Conservation (phyloP, 2,888 invertebrate species). For the Mythimna loreyi region DNA sequence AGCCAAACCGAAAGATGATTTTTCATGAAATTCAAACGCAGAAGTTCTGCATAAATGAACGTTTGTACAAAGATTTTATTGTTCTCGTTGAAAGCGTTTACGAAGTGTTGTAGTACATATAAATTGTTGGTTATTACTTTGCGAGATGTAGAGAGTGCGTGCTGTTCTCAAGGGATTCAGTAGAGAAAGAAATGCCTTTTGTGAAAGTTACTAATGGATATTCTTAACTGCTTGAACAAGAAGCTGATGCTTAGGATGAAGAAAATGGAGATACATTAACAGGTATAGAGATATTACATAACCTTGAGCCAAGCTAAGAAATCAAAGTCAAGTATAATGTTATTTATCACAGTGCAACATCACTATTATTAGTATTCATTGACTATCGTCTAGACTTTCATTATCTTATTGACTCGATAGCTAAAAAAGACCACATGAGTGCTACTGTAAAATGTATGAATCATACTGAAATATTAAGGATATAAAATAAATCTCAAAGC, state of each 20-base stretch:
- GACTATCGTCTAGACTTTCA: neutral
- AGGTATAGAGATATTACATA: neutral
- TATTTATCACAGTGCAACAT: neutral
- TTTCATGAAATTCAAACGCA: slow-evolving; percentile 25
- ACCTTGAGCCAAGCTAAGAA: neutral
- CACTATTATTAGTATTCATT: neutral
- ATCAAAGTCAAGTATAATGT: neutral
- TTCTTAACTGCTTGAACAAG: neutral
- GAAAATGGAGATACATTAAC: neutral
- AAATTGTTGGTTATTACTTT: slow-evolving; percentile 43
- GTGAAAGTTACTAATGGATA: neutral
- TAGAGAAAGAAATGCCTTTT: slow-evolving; percentile 7
- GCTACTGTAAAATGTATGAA: neutral
- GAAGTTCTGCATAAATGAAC: slow-evolving; percentile 46
- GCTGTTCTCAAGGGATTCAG: slow-evolving; percentile 10
- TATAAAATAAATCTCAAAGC: neutral
- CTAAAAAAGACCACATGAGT: neutral
- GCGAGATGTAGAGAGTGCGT: slow-evolving; percentile 1
- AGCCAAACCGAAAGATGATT: slow-evolving; percentile 5
- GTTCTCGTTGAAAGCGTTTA: slow-evolving; percentile 53
- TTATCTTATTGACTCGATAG: neutral
- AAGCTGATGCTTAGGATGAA: neutral
- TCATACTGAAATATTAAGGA: neutral
- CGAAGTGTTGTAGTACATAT: slow-evolving; percentile 28
- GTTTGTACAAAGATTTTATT: slow-evolving; percentile 50